These are phyloP conservation scores for Sebastolobus alascanus DNA, from an alignment of 2,797 vertebrate genomes.

Conservation along the genomic window DNA sequence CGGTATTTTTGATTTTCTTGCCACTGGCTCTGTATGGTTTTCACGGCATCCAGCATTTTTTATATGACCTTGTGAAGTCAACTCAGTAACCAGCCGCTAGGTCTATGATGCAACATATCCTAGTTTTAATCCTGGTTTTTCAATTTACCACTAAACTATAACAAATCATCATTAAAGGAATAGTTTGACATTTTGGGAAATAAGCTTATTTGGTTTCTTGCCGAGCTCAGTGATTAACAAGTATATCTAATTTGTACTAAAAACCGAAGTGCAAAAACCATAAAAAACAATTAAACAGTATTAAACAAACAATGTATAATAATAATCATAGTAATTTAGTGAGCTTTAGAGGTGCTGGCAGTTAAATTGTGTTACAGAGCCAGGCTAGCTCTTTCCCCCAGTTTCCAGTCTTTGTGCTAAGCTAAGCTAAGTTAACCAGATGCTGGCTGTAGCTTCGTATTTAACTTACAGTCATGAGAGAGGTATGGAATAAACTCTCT, in stretches of 20 bases:
- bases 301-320: neutral
- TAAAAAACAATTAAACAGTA: neutral
- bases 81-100: neutral
- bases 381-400: neutral
- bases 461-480: neutral
- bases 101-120: neutral
- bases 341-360: neutral
- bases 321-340: neutral
- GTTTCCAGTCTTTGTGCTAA: neutral
- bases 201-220: neutral
- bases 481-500: neutral
- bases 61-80: conserved; percentile 16
- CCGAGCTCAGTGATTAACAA: too few species aligned
- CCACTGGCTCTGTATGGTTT: neutral
- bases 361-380: neutral
- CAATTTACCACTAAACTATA: neutral
- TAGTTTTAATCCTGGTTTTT: neutral
- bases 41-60: conserved; percentile 20
- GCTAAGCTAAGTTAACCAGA: neutral
- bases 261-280: neutral
- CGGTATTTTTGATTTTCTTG: conserved; percentile 10
- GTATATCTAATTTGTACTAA: neutral
- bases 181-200: neutral
- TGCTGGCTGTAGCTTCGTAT: neutral
- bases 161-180: neutral